A percentile compares a stretch with the other conserved stretches of the same genome.
phyloP scores from a whole-genome alignment of 2,797 vertebrate species.

The Galaxias olidus region DNA sequence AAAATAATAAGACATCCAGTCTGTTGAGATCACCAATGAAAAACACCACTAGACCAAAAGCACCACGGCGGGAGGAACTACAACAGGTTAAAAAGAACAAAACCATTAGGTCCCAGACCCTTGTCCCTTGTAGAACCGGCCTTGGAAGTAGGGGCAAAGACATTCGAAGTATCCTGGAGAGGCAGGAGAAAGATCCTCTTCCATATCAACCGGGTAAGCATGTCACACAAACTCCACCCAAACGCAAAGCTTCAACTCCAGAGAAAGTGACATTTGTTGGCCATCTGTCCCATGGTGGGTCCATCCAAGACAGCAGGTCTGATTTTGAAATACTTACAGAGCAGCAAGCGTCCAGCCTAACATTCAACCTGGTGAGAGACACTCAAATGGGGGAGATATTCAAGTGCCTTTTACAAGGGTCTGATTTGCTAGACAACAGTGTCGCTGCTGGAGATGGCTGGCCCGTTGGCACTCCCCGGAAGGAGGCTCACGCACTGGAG shows the following conservation, averaged over 20 bases:
- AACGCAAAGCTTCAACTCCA: slow-evolving; percentile 37
- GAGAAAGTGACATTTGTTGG: slow-evolving; percentile 51
- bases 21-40: slow-evolving; percentile 20
- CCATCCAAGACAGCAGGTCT: slow-evolving; percentile 76
- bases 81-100: background rate
- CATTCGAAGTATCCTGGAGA: slow-evolving; percentile 64
- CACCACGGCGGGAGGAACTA: background rate
- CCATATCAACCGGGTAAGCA: background rate
- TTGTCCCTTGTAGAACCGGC: slow-evolving; percentile 61
- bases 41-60: background rate
- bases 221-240: slow-evolving; percentile 21
- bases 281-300: slow-evolving; percentile 58
- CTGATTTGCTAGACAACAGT: slow-evolving; percentile 84
- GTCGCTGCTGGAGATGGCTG: slow-evolving; percentile 62
- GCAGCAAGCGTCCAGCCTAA: slow-evolving; percentile 90
- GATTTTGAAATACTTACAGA: slow-evolving; percentile 92
- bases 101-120: slow-evolving; percentile 16
- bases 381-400: slow-evolving; percentile 99
- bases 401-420: slow-evolving; percentile 91
- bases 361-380: slow-evolving; percentile 94
- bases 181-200: slow-evolving; percentile 32
- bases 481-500: slow-evolving; percentile 61
- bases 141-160: slow-evolving; percentile 81
- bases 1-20: slow-evolving; percentile 34
- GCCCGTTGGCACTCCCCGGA: slow-evolving; percentile 72